Base-by-base conservation (phyloP, 1,140 invertebrate genomes). In the Pararge aegeria region DNA sequence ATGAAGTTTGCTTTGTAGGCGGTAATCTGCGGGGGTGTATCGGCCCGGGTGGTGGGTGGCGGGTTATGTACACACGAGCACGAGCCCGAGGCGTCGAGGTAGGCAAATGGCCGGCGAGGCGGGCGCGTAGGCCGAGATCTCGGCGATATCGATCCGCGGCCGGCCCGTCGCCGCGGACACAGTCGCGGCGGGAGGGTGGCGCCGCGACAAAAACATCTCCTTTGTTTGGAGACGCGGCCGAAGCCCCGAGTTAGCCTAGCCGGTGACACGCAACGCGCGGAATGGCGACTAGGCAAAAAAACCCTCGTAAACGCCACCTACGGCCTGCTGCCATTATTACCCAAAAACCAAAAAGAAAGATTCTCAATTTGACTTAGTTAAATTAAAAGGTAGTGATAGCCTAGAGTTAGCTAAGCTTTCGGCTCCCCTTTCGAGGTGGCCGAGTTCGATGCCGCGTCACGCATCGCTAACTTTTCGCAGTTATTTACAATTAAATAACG, bases 1-100 rank as follows among this genome's bases (percentile, higher is more conserved):
- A 89, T 84, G 83, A 89, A 89, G 86, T 87, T 89, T 87, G 86
- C 86, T 87, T 87, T 86, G 83, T 87, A 89, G 86, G 82, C 83
- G 81, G 86, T 89, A 89, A 89, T 89, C 86, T 88, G 81, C 72
- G 79, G 82, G 85, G 83, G 81, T 80, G 82, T 85, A 83, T 86
- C 76, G 80, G 78, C 55, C n/a, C 53, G 79, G 78, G 76, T 66
- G 78, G 80, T 70, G 80, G 83, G 77, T 71, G 81, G 81, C 66
- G 79, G 83, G 83, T 80, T 86, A 86, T 87, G 82, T 88, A 88
- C 85, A 88, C 85, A 86, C 80, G 85, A 80, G 80, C 85, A 86
- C 80, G 85, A 80, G 80, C 80, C 78, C 64, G 81, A 84, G 83
- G 84, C 82, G 81, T 86, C 80, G 83, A 88, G 85, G 83, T 86